Evolutionary conservation across 1,140 invertebrate species (phyloP).

Genomic region (Tyrophagus putrescentiae): DNA sequence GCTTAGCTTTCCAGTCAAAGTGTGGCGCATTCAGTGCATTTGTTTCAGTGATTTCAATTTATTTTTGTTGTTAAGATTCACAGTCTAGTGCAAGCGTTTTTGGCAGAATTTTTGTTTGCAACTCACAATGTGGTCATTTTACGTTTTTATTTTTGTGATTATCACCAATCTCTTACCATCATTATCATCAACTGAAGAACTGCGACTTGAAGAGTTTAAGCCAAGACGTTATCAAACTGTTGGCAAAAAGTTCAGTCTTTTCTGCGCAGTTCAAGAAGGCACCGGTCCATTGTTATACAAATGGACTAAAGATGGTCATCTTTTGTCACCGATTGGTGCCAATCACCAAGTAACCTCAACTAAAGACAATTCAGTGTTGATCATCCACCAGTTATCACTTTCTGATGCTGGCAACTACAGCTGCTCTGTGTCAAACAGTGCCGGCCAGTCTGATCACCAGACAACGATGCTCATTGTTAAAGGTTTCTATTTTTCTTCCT

Average conservation of each 20-base stretch:
- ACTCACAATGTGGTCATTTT: conserved; percentile 3
- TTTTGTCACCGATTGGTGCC: neutral
- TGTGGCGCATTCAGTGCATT: neutral
- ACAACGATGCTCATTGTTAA: neutral
- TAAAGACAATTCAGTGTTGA: conserved; percentile 10
- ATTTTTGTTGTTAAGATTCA: too few relatives aligned
- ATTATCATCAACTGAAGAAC: neutral
- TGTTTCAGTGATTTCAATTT: conserved; percentile 21
- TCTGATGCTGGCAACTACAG: conserved; percentile 23
- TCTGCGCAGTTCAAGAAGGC: conserved; percentile 23
- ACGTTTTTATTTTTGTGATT: neutral
- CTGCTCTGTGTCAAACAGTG: conserved; percentile 19
- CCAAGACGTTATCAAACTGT: conserved; percentile 19
- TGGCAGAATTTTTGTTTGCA: conserved; percentile 25
- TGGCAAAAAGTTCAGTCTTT: conserved; percentile 21
- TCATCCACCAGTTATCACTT: neutral
- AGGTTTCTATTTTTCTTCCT: neutral
- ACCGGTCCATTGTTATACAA: conserved; percentile 20
- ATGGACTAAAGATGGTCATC: conserved; percentile 6
- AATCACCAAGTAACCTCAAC: neutral
- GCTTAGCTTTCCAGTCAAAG: neutral
- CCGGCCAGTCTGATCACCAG: neutral
- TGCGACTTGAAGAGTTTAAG: conserved; percentile 23
- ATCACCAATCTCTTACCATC: too few relatives aligned
- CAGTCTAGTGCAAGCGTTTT: too few relatives aligned